Percentiles rank a stretch among this genome's conserved stretches.
Conservation (phyloP, 2,888 invertebrate species). For the Coremacera marginata region DNA sequence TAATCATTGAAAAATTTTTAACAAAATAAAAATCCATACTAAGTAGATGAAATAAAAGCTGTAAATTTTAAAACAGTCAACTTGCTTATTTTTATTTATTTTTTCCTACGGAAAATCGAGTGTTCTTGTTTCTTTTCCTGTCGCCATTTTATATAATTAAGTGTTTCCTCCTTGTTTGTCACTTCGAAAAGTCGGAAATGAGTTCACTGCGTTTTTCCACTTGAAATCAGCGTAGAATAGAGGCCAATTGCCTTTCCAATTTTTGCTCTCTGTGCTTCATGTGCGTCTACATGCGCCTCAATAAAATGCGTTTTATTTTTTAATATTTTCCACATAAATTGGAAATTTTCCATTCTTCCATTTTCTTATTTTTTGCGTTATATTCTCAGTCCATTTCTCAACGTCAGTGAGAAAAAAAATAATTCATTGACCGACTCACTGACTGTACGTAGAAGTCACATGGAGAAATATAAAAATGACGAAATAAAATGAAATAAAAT, state of each 20-base stretch:
- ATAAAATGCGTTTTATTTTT: neutral
- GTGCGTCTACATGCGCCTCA: neutral
- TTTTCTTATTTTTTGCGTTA: neutral
- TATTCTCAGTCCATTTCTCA: neutral
- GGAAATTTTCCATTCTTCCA: neutral
- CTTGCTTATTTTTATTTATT: no score
- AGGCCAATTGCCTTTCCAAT: conserved; percentile 7
- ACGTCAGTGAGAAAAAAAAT: conserved; percentile 17
- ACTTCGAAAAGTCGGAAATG: neutral
- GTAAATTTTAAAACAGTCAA: neutral
- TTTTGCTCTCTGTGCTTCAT: neutral
- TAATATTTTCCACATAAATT: neutral
- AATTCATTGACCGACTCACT: conserved; percentile 47
- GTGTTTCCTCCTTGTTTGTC: conserved; percentile 2
- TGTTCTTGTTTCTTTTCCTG: neutral
- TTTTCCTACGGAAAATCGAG: no score
- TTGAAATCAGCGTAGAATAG: neutral
- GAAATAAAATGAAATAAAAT: neutral
- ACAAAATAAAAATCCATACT: neutral
- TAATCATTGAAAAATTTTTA: conserved; percentile 11
- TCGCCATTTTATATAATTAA: neutral
- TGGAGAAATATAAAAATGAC: conserved; percentile 39
- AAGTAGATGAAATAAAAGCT: neutral
- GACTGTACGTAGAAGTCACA: conserved; percentile 12
- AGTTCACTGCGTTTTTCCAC: neutral